Base-by-base conservation (phyloP, 2,888 invertebrate species). In the Stratiomys singularior region DNA sequence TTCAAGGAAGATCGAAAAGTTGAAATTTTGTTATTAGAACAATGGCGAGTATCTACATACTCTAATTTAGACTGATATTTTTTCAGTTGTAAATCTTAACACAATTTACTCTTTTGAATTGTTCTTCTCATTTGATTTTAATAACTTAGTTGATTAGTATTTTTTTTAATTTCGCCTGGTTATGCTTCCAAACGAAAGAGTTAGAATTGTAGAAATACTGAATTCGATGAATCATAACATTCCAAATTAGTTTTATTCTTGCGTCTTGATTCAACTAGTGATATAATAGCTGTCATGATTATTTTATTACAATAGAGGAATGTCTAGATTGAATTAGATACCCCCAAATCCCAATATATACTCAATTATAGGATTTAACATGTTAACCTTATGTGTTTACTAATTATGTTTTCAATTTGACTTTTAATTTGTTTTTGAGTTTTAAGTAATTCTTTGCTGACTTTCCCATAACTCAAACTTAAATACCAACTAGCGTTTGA, bases 121-220 rank as follows among this genome's bases (percentile, higher is more conserved):
- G 60, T 60, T 52, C 21, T 60, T 60, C 60, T 60, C 60, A 18
- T 76, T 76, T 63, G 47, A 37, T 63, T 67, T 64, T 58, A 23
- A 64, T 56, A 25, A 58, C 3, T 67, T 71, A 60, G 21, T 76
- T 76, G 25, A 44, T 47, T 56, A 56, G 56, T 18, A 56, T 67
- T 66, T 74, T 58, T 66, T 58, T 30, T 66, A 9, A 69, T 60
- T 77, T 77, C 47, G 77, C 77, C 77, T 77, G 77, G 72, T 77
- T 77, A 77, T 77, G 77, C 64, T 77, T 77, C 27, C 44, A 13
- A 60, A 28, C 23, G 21, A 18, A 67, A 11, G n/a, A 58, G 7
- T 67, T 46, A 21, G 56, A 28, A 74, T 21, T 21, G 37, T 67
- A 67, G 67, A 18, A 7, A 25, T 11, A 25, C 15, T 25, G 28